Percentiles rank a stretch among this genome's conserved stretches.
phyloP scores from a whole-genome alignment of 2,113 vertebrate species.

The Colius striatus region DNA sequence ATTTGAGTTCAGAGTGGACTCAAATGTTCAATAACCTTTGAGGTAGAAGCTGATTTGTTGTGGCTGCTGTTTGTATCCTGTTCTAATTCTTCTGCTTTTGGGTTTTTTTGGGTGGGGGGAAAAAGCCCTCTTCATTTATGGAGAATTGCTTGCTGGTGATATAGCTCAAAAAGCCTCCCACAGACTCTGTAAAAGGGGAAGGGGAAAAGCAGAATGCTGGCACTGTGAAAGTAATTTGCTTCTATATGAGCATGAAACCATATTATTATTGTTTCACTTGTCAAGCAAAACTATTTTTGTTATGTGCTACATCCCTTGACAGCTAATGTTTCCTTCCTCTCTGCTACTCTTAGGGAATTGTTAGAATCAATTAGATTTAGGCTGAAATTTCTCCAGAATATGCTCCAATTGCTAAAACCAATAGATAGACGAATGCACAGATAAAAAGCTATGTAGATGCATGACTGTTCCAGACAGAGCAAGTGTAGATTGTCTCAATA shows the following conservation, averaged over 20 bases:
- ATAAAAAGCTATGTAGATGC: conserved; percentile 52
- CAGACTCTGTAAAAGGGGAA: neutral
- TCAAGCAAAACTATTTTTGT: conserved; percentile 52
- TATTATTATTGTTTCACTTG: conserved; percentile 17
- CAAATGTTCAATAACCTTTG: neutral
- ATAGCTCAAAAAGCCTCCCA: neutral
- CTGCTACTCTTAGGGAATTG: conserved; percentile 3
- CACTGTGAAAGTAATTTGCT: conserved; percentile 36
- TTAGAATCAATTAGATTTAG: conserved; percentile 34
- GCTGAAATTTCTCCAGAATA: conserved; percentile 23
- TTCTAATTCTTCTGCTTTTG: neutral
- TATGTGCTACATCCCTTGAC: conserved; percentile 25
- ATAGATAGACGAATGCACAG: neutral
- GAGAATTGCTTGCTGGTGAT: conserved; percentile 2
- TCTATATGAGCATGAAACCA: conserved; percentile 26
- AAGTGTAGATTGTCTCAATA: neutral
- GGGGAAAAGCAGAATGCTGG: neutral
- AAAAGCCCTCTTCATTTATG: neutral
- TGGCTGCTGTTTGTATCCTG: neutral
- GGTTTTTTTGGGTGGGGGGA: neutral
- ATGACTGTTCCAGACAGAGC: conserved; percentile 39
- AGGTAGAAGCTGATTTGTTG: neutral
- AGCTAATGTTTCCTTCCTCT: conserved; percentile 44
- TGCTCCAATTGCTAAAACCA: neutral
- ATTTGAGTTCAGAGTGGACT: neutral